These are phyloP conservation scores for Ascaphus truei DNA, from an alignment of 2,113 vertebrate species.

Conservation along the genomic window DNA sequence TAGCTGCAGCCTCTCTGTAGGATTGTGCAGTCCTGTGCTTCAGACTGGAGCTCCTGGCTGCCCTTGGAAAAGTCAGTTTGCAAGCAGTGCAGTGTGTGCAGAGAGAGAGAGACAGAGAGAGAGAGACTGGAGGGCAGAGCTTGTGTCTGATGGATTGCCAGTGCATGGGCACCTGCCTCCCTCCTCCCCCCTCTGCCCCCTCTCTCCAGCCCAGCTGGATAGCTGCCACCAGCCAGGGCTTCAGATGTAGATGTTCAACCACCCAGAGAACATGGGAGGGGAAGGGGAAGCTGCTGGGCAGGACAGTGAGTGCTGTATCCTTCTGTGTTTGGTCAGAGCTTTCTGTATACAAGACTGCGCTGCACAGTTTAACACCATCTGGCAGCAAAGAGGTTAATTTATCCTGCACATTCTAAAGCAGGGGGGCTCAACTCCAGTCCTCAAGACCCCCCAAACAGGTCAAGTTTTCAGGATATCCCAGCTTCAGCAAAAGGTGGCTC, in stretches of 20 bases:
- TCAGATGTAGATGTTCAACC: constrained; percentile 32
- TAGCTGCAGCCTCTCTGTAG: background rate
- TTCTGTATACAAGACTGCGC: too few relatives aligned
- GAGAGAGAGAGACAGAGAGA: background rate
- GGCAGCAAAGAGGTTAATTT: too few relatives aligned
- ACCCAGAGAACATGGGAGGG: background rate
- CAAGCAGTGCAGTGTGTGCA: background rate
- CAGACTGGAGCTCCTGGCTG: background rate
- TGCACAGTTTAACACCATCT: too few relatives aligned
- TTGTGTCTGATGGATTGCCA: constrained; percentile 29
- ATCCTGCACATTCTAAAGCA: too few relatives aligned
- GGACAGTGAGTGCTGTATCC: background rate
- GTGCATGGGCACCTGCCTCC: constrained; percentile 15
- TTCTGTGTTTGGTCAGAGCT: background rate
- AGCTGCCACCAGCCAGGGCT: constrained; percentile 37
- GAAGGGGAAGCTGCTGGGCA: too few relatives aligned
- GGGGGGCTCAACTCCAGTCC: too few relatives aligned
- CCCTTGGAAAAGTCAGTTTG: background rate
- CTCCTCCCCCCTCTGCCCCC: constrained; percentile 35
- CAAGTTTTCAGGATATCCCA: too few relatives aligned
- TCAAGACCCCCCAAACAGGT: too few relatives aligned
- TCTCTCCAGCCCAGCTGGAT: constrained; percentile 32
- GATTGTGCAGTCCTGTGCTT: constrained; percentile 8
- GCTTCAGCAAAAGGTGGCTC: too few relatives aligned
- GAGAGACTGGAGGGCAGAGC: constrained; percentile 38